Percentiles rank a stretch among this genome's conserved stretches.
Evolutionary conservation across 2,113 vertebrate species (phyloP).

Genomic region (Raja brachyura): DNA sequence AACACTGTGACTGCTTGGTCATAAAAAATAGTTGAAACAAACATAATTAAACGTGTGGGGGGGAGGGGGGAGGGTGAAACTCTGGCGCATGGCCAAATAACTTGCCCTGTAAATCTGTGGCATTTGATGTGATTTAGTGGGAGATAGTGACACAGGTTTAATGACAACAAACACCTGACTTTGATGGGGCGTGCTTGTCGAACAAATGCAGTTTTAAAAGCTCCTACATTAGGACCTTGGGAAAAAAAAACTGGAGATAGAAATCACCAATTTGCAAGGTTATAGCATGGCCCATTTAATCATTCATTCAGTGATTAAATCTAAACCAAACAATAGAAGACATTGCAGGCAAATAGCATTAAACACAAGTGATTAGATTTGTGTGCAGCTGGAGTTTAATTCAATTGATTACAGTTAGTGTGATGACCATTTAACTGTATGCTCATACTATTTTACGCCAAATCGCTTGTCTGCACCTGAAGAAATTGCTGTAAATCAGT

Average conservation of each 20-base stretch:
- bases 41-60: no score
- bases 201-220: neutral
- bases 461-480: neutral
- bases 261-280: constrained; percentile 22
- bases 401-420: neutral
- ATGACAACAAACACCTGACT: neutral
- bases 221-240: neutral
- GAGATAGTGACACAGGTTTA: neutral
- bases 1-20: neutral
- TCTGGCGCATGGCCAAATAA: neutral
- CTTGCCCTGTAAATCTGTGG: neutral
- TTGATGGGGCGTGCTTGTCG: neutral
- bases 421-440: neutral
- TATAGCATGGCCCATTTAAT: constrained; percentile 2
- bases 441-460: neutral
- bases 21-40: neutral
- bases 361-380: constrained; percentile 30
- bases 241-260: neutral
- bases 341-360: neutral
- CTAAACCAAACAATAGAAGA: constrained; percentile 18
- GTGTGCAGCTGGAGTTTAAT: constrained; percentile 9
- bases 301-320: constrained; percentile 35
- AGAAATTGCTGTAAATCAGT: neutral
- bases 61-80: neutral
- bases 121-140: neutral